Percentiles rank a stretch among this genome's conserved stretches.
These are phyloP conservation scores for Bruchidius siliquastri DNA, from an alignment of 2,888 invertebrate species.

Conservation along the genomic window DNA sequence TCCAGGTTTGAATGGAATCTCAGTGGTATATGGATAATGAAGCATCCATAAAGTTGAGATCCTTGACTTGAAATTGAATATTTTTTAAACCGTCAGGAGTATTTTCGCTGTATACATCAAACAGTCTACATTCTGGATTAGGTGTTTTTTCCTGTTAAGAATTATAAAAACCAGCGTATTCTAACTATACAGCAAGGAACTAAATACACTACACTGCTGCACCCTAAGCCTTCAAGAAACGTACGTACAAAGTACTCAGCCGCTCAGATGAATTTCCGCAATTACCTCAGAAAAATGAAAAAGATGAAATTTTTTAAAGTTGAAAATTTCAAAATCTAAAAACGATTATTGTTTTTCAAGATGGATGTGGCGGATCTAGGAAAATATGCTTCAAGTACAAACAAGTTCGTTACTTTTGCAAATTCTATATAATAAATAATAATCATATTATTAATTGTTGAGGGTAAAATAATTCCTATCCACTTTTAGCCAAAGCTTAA, in stretches of 20 bases:
- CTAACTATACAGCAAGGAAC: not conserved
- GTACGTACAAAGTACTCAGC: conserved; percentile 42
- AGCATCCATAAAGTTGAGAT: too few species aligned
- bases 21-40: too few species aligned
- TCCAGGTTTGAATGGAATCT: too few species aligned
- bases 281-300: conserved; percentile 36
- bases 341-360: conserved; percentile 21
- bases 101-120: too few species aligned
- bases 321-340: conserved; percentile 8
- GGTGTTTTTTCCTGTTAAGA: too few species aligned
- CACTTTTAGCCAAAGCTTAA: conserved; percentile 35
- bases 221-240: conserved; percentile 41
- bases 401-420: conserved; percentile 67
- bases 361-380: conserved; percentile 42
- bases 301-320: conserved; percentile 5
- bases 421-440: conserved; percentile 58
- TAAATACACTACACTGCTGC: conserved; percentile 18
- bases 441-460: conserved; percentile 45
- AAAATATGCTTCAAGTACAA: conserved; percentile 67
- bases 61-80: too few species aligned
- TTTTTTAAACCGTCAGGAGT: too few species aligned
- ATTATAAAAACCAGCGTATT: not conserved
- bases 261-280: conserved; percentile 35
- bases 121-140: too few species aligned
- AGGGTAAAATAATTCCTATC: conserved; percentile 44